Percentiles rank a stretch among this genome's conserved stretches.
Evolutionary conservation across 2,113 vertebrate species (phyloP).

Genomic region (Atlantisia rogersi): DNA sequence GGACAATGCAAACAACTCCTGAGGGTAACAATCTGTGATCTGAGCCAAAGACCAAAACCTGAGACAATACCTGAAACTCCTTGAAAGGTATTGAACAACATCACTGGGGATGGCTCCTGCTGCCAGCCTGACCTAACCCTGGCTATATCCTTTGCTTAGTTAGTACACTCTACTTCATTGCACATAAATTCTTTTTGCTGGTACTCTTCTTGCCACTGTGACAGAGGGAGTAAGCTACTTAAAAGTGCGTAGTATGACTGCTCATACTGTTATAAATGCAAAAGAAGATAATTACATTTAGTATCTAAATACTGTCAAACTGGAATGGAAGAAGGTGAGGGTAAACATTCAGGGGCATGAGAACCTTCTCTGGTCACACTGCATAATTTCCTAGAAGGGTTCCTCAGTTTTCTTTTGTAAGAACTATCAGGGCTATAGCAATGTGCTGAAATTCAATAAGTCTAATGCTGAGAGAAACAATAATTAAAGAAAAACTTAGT

Average conservation of each 20-base stretch:
- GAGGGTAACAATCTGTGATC: not conserved
- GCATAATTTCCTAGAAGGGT: constrained; percentile 46
- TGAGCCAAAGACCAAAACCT: not conserved
- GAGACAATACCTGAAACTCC: not conserved
- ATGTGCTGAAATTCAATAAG: constrained; percentile 46
- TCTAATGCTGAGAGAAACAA: constrained; percentile 30
- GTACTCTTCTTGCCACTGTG: not conserved
- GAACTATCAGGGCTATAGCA: constrained; percentile 13
- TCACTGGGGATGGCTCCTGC: not conserved
- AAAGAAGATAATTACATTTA: not conserved
- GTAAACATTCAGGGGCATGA: not conserved
- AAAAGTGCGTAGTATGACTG: not conserved
- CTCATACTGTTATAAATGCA: not conserved
- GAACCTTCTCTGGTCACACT: not conserved
- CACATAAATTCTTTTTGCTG: not conserved
- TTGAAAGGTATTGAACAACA: not conserved
- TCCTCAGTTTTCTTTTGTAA: constrained; percentile 59
- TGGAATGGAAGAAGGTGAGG: constrained; percentile 22
- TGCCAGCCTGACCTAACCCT: not conserved
- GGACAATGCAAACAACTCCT: not conserved
- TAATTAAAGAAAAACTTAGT: not conserved
- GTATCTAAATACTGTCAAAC: not conserved
- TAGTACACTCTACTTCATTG: not conserved
- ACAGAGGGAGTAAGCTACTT: not conserved
- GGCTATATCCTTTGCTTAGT: not conserved